phyloP scores from a whole-genome alignment of 37 sponge, comb jelly and placozoan genomes.

The Oscarella lobularis region DNA sequence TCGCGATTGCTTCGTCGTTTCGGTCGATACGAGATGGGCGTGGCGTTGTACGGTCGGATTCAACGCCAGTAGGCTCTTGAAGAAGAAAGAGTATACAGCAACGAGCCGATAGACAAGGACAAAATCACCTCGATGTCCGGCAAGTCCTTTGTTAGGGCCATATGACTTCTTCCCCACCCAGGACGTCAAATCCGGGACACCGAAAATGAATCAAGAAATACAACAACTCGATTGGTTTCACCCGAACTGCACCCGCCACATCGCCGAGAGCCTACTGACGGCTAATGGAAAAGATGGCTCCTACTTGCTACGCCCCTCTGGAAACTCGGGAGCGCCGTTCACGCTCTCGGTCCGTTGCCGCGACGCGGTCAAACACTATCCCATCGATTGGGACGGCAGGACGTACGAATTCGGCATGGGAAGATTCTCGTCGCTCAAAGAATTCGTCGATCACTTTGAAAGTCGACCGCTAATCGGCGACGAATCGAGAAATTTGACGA shows the following conservation, averaged over 20 bases:
- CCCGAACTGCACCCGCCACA: neutral
- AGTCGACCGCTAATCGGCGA: conserved; percentile 75
- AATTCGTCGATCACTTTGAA: conserved; percentile 64
- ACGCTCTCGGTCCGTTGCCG: conserved; percentile 45
- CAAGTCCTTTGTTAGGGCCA: conserved; percentile 31
- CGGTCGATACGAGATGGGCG: conserved; percentile 68
- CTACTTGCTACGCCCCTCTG: conserved; percentile 71
- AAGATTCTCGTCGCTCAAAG: conserved; percentile 32
- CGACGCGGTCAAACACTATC: conserved; percentile 71
- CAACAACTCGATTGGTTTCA: conserved; percentile 3
- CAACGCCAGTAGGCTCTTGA: conserved; percentile 63
- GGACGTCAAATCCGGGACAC: neutral
- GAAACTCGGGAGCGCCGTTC: conserved; percentile 50
- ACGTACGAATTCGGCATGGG: conserved; percentile 71
- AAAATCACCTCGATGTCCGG: conserved; percentile 57
- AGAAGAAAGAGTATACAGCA: neutral
- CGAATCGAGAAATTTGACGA: conserved; percentile 33
- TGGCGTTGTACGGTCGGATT: conserved; percentile 48
- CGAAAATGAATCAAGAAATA: neutral
- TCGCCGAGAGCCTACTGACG: conserved; percentile 10
- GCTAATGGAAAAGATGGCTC: conserved; percentile 53
- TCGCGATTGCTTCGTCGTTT: conserved; percentile 51
- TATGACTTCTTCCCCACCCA: conserved; percentile 4
- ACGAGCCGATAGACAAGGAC: neutral
- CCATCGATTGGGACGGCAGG: conserved; percentile 57